Percentiles rank a stretch among this genome's conserved stretches.
These are phyloP conservation scores for Bucco capensis DNA, from an alignment of 2,113 vertebrate genomes.

Conservation along the genomic window DNA sequence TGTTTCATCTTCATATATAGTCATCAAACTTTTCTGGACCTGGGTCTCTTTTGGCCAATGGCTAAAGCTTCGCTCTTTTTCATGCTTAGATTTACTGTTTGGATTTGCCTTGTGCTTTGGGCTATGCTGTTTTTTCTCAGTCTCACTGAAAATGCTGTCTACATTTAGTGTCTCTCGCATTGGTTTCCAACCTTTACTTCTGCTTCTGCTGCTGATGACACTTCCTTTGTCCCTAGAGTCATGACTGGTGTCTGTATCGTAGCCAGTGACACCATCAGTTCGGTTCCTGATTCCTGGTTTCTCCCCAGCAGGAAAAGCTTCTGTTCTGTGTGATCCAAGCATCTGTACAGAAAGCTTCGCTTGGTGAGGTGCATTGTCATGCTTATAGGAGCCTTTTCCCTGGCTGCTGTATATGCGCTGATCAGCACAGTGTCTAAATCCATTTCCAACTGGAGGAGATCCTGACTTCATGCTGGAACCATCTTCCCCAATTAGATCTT, in stretches of 20 bases:
- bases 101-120: conserved; percentile 71
- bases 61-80: conserved; percentile 67
- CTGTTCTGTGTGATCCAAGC: conserved; percentile 38
- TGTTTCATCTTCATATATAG: conserved; percentile 93
- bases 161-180: conserved; percentile 90
- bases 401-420: conserved; percentile 81
- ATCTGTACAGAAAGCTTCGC: conserved; percentile 46
- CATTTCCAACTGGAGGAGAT: conserved; percentile 79
- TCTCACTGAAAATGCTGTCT: conserved; percentile 88
- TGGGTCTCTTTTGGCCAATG: conserved; percentile 76
- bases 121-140: conserved; percentile 80
- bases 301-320: conserved; percentile 32
- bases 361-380: conserved; percentile 62
- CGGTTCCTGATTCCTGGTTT: conserved; percentile 42
- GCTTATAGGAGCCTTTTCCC: conserved; percentile 79
- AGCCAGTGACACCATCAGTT: conserved; percentile 74
- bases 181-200: conserved; percentile 83
- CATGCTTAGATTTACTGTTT: conserved; percentile 62
- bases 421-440: conserved; percentile 75
- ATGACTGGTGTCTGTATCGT: conserved; percentile 89
- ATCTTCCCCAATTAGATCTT: conserved; percentile 78
- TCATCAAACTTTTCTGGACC: conserved; percentile 87
- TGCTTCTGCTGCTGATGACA: conserved; percentile 54
- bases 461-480: conserved; percentile 71
- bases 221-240: conserved; percentile 78